Conservation (phyloP, 2,888 invertebrate species). For the Noctua pronuba region DNA sequence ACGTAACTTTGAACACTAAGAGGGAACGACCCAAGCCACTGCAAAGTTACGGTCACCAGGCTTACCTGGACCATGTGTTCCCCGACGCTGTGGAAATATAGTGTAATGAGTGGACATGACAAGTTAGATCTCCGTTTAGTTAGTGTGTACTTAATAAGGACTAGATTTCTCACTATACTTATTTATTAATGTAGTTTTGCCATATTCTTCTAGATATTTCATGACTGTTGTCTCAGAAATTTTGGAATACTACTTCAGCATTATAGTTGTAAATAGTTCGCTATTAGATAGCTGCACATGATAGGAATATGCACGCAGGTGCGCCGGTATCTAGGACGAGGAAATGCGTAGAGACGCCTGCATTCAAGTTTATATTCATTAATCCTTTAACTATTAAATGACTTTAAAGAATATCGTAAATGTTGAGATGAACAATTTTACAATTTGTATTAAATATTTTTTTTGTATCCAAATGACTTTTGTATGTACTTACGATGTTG, state of each 20-base stretch:
- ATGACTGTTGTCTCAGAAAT: slow-evolving; percentile 47
- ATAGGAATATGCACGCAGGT: slow-evolving; percentile 59
- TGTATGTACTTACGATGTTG: slow-evolving; percentile 63
- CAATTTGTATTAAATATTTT: slow-evolving; percentile 52
- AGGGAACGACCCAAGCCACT: slow-evolving; percentile 90
- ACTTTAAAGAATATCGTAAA: slow-evolving; percentile 37
- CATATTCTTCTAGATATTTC: slow-evolving; percentile 69
- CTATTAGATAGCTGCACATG: slow-evolving; percentile 65
- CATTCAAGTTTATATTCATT: slow-evolving; percentile 58
- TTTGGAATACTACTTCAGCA: slow-evolving; percentile 59
- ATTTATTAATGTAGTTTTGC: slow-evolving; percentile 72
- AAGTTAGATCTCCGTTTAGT: slow-evolving; percentile 67
- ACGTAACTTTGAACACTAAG: slow-evolving; percentile 74
- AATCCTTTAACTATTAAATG: slow-evolving; percentile 49
- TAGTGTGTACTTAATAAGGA: slow-evolving; percentile 67
- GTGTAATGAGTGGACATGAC: slow-evolving; percentile 64
- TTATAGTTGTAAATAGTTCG: slow-evolving; percentile 65
- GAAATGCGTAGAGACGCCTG: slow-evolving; percentile 53
- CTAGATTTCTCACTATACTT: slow-evolving; percentile 69
- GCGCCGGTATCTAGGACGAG: slow-evolving; percentile 30
- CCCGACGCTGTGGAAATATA: slow-evolving; percentile 89
- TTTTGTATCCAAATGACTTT: slow-evolving; percentile 51
- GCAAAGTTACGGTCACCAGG: slow-evolving; percentile 90
- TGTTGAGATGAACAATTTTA: slow-evolving; percentile 44
- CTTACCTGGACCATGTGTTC: slow-evolving; percentile 91